Evolutionary conservation across 2,797 vertebrate genomes (phyloP), one percentile per base, ranked within the genome.

Genomic region (Cyprinella venusta): DNA sequence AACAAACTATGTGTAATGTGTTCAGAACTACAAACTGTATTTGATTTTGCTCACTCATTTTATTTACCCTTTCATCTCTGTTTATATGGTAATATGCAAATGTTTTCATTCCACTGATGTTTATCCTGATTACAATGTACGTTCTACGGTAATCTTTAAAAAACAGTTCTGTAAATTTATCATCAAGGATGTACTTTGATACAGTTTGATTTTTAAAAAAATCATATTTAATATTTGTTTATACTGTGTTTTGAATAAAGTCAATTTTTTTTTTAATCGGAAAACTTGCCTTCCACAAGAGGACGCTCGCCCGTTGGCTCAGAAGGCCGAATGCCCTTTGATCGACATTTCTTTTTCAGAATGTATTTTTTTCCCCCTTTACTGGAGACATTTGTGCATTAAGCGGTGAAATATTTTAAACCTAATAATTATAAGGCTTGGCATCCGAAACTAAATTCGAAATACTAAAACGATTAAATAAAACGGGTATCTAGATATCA

Each of bases 161-260:
- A 38, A 16, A 50, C 8, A 7, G 24, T 19, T 70, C 7, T 33
- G 24, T 30, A 79, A 24, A 45, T 67, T 0, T 70, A 45, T 24
- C 19, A 42, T 64, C 26, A 75, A 30, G 33, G 18, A 19, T 72
- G 8, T 61, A 42, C 16, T 36, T 63, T 80, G 21, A 52, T 71
- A 54, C 30, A 64, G 71, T 65, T 36, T 16, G 33, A 19, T 45
- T 76, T 76, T 19, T 59, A n/a, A n/a, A n/a, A n/a, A n/a, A 6
- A 19, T 24, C 8, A 38, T 61, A 63, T 45, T 63, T 30, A 19
- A n/a, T 71, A 26, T 74, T 61, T 18, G 21, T 79, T 86, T 70
- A 42, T 36, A 80, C 26, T 63, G 40, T 18, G 16, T 75, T 52
- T 75, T 76, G 19, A 75, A 75, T 61, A 79, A 83, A 83, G 59